phyloP scores from a whole-genome alignment of 2,113 vertebrate species.

The Zosterops lateralis region DNA sequence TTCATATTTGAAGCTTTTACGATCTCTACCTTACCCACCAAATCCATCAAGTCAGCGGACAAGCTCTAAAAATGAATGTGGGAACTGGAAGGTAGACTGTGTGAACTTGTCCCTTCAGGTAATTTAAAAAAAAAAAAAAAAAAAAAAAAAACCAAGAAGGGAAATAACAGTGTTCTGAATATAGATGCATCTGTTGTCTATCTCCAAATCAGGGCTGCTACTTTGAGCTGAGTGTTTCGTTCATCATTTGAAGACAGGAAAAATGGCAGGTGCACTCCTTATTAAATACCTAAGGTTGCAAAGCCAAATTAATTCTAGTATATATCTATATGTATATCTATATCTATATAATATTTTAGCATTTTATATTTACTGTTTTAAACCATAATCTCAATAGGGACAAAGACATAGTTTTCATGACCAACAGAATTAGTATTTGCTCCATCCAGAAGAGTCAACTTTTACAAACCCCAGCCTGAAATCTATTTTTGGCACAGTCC shows the following conservation, averaged over 20 bases:
- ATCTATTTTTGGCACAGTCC: background rate
- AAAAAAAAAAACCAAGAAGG: background rate
- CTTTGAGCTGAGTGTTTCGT: background rate
- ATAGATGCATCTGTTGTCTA: background rate
- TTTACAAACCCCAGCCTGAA: background rate
- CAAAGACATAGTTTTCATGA: background rate
- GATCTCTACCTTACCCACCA: background rate
- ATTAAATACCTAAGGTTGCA: background rate
- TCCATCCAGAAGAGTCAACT: background rate
- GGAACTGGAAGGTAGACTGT: background rate
- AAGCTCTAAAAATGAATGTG: background rate
- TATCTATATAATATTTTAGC: background rate
- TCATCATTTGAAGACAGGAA: background rate
- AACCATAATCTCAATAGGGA: background rate
- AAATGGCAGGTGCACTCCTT: background rate
- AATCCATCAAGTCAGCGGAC: background rate
- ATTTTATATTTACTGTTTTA: background rate
- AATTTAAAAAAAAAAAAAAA: background rate
- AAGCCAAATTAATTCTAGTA: background rate
- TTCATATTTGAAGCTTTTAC: background rate
- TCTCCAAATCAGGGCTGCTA: background rate
- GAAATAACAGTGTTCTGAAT: background rate
- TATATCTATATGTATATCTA: background rate
- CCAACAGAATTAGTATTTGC: background rate
- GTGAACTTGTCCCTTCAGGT: background rate